A percentile compares a stretch with the other conserved stretches of the same genome.
Evolutionary conservation across 2,113 vertebrate species (phyloP).

Genomic region (Osmerus eperlanus): DNA sequence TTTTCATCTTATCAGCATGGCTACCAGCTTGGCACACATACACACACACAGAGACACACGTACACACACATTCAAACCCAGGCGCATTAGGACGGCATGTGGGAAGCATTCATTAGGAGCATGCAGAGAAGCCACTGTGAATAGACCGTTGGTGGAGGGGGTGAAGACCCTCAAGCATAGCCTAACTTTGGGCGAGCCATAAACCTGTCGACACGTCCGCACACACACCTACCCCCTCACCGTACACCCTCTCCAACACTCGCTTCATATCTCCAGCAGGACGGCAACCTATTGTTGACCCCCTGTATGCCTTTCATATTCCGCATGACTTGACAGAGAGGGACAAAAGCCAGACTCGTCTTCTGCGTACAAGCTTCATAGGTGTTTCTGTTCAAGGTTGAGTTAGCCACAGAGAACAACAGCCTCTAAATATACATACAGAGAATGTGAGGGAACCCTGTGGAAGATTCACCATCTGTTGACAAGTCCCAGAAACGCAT

Average conservation of each 20-base stretch:
- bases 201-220: no score
- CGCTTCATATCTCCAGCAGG: background rate
- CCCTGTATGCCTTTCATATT: slow-evolving; percentile 21
- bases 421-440: slow-evolving; percentile 1
- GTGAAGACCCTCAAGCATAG: no score
- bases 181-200: no score
- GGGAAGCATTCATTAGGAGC: no score
- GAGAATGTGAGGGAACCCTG: background rate
- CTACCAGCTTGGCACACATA: no score
- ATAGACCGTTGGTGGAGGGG: no score
- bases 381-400: background rate
- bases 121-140: no score
- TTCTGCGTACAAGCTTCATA: no score
- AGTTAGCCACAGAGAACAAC: slow-evolving; percentile 1
- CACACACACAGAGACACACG: background rate
- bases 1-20: no score
- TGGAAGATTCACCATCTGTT: background rate
- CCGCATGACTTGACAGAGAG: slow-evolving; percentile 29
- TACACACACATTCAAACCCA: no score
- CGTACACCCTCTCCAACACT: background rate
- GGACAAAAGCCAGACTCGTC: slow-evolving; percentile 1
- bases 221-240: background rate
- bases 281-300: slow-evolving; percentile 36
- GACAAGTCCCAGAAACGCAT: background rate
- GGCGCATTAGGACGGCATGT: no score